Conservation (phyloP, 2,888 invertebrate species). For the Patella caerulea region DNA sequence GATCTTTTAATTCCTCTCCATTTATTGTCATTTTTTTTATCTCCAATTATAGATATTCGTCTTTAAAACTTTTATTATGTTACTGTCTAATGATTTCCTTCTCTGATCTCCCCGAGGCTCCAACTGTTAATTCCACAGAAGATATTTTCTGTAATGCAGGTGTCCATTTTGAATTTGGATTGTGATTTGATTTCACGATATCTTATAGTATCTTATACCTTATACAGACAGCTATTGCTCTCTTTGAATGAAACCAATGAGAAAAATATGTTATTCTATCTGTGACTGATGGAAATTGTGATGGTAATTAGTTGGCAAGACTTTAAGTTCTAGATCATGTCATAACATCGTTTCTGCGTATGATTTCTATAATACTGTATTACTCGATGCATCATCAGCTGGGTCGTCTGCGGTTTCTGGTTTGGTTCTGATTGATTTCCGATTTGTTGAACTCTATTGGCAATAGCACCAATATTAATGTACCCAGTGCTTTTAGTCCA, state of each 20-base stretch:
- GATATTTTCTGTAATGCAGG: no score
- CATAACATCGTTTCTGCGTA: not conserved
- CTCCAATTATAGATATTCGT: no score
- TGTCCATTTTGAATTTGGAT: no score
- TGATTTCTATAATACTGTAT: conserved; percentile 26
- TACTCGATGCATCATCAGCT: conserved; percentile 38
- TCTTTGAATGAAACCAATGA: not conserved
- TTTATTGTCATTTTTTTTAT: no score
- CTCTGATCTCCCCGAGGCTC: no score
- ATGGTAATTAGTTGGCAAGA: not conserved
- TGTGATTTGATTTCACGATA: no score
- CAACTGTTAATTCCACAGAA: no score
- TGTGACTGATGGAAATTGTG: conserved; percentile 13
- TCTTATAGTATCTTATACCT: not conserved
- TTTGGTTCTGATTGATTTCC: conserved; percentile 17
- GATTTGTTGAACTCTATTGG: conserved; percentile 31
- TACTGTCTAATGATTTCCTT: no score
- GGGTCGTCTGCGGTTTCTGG: conserved; percentile 28
- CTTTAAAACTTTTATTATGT: no score
- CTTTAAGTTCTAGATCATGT: conserved; percentile 29
- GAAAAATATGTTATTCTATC: not conserved
- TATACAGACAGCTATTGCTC: not conserved
- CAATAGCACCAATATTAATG: not conserved
- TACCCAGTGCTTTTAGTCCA: not conserved
- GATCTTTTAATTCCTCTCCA: no score